A percentile compares a stretch with the other conserved stretches of the same genome.
These are phyloP conservation scores for Meloidogyne exigua DNA, from an alignment of 1,140 invertebrate genomes.

Conservation along the genomic window DNA sequence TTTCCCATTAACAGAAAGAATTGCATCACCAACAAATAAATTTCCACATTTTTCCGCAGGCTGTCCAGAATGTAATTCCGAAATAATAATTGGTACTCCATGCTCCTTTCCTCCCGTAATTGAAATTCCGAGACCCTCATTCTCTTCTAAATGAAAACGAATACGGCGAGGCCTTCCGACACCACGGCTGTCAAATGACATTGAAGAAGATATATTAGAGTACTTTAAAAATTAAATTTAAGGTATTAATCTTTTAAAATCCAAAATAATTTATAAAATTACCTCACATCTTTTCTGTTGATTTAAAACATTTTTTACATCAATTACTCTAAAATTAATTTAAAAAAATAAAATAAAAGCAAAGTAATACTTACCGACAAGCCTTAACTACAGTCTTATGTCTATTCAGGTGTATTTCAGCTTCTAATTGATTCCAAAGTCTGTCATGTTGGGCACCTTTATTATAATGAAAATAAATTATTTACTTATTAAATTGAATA, in stretches of 20 bases:
- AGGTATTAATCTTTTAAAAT: too few species aligned
- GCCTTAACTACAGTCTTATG: slow-evolving; percentile 56
- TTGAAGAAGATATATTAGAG: neutral
- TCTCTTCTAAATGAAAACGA: slow-evolving; percentile 67
- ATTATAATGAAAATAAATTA: slow-evolving; percentile 55
- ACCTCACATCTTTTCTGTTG: neutral
- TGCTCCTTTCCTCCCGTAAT: slow-evolving; percentile 76
- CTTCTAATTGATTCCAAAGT: slow-evolving; percentile 80
- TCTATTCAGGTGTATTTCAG: slow-evolving; percentile 79
- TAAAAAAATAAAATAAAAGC: neutral
- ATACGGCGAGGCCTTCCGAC: slow-evolving; percentile 30
- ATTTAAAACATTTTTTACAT: neutral
- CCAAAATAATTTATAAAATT: neutral
- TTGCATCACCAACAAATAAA: slow-evolving; percentile 79
- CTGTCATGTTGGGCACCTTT: slow-evolving; percentile 75
- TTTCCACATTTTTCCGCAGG: slow-evolving; percentile 73
- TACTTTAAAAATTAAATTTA: neutral
- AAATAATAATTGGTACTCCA: slow-evolving; percentile 81
- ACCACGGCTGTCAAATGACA: slow-evolving; percentile 16
- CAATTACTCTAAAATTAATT: neutral
- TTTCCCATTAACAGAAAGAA: slow-evolving; percentile 76
- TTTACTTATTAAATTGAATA: slow-evolving; percentile 78
- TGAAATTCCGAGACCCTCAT: slow-evolving; percentile 78
- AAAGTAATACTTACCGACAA: slow-evolving; percentile 65
- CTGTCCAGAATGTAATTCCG: slow-evolving; percentile 77